A percentile compares a stretch with the other conserved stretches of the same genome.
Evolutionary conservation across 2,797 vertebrate species (phyloP).

Genomic region (Otus scops): DNA sequence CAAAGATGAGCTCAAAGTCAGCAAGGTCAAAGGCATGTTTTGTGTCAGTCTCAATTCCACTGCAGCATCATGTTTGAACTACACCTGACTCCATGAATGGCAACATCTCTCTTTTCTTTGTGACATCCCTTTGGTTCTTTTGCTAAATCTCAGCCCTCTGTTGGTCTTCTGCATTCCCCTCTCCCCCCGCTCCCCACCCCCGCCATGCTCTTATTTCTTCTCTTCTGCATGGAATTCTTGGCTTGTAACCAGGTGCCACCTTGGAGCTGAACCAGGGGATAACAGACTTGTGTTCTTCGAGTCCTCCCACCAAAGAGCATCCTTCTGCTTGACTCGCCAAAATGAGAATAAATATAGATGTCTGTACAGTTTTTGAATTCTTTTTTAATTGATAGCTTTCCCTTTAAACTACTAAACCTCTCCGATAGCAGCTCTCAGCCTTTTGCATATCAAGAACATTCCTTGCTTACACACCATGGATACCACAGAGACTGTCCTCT

Average conservation of each 20-base stretch:
- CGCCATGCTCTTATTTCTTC: not conserved
- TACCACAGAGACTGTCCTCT: not conserved
- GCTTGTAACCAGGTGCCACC: not conserved
- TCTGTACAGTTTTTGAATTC: not conserved
- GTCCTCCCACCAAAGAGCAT: not conserved
- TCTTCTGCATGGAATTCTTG: not conserved
- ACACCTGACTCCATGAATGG: fast-evolving
- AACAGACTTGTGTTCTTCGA: not conserved
- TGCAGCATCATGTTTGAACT: not conserved
- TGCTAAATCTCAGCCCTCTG: not conserved
- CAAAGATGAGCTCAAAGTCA: not conserved
- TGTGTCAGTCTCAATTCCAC: not conserved
- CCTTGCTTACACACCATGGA: not conserved
- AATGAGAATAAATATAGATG: not conserved
- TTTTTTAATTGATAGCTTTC: not conserved
- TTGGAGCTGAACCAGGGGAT: not conserved
- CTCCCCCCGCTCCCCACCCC: not conserved
- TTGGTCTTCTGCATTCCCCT: not conserved
- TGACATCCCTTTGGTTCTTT: not conserved
- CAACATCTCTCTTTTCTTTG: not conserved
- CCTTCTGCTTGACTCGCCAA: not conserved
- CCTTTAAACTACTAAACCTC: not conserved
- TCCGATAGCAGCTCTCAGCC: not conserved
- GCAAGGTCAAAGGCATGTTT: not conserved
- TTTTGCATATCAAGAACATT: not conserved